Evolutionary conservation across 2,888 invertebrate genomes (phyloP).

Genomic region (Gryllus longicercus): DNA sequence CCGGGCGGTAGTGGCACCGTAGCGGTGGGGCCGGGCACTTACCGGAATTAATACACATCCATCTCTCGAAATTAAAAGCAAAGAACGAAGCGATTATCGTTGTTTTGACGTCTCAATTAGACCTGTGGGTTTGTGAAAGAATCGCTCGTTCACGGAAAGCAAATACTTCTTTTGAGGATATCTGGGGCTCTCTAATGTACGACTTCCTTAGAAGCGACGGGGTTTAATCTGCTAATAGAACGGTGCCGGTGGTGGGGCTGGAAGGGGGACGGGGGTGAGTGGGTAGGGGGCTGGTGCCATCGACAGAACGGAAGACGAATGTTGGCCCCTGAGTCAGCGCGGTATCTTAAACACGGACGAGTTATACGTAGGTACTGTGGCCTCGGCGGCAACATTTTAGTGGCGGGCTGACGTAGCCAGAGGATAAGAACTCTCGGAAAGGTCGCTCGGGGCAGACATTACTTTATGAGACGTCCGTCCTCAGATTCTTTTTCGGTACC

Average conservation of each 20-base stretch:
- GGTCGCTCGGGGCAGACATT: too few relatives aligned
- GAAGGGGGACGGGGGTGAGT: not conserved
- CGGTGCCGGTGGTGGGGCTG: not conserved
- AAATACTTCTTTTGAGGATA: not conserved
- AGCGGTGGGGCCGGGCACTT: not conserved
- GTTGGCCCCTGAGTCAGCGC: not conserved
- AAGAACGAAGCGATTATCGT: not conserved
- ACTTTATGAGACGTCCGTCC: too few relatives aligned
- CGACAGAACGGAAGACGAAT: slow-evolving; percentile 4
- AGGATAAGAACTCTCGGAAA: not conserved
- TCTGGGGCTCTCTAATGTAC: not conserved
- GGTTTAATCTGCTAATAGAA: slow-evolving; percentile 2
- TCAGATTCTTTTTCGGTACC: too few relatives aligned
- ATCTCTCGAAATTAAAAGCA: slow-evolving; percentile 11
- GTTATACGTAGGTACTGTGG: not conserved
- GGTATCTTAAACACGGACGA: not conserved
- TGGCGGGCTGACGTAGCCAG: not conserved
- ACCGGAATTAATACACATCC: slow-evolving; percentile 17
- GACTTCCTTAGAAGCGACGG: slow-evolving; percentile 8
- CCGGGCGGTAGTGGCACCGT: too few relatives aligned
- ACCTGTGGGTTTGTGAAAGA: slow-evolving; percentile 8
- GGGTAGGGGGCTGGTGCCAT: not conserved
- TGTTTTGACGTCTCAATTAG: slow-evolving; percentile 17
- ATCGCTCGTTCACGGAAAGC: not conserved
- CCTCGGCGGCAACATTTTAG: not conserved